phyloP scores from a whole-genome alignment of 2,797 vertebrate species.

The Gymnoscopelus microlampas region DNA sequence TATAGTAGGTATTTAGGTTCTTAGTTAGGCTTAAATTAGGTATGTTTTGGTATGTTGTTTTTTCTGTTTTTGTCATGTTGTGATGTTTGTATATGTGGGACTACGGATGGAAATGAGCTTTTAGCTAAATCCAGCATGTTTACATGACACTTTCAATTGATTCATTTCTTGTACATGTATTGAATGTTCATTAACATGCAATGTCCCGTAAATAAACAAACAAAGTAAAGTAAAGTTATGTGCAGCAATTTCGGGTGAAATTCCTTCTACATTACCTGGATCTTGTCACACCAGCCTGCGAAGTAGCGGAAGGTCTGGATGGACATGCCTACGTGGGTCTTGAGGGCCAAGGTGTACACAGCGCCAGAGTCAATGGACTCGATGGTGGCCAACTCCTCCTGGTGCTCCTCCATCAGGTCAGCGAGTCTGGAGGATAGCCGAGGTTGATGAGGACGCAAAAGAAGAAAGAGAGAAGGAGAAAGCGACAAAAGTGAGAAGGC shows the following conservation, averaged over 20 bases:
- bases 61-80: no score
- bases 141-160: no score
- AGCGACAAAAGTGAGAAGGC: no score
- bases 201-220: no score
- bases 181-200: no score
- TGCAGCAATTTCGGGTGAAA: not conserved
- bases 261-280: slow-evolving; percentile 78
- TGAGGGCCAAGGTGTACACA: slow-evolving; percentile 90
- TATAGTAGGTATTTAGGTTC: no score
- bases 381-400: slow-evolving; percentile 90
- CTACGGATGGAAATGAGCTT: no score
- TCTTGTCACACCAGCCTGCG: slow-evolving; percentile 93
- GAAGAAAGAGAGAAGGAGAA: not conserved
- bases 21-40: no score
- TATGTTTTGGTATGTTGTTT: no score
- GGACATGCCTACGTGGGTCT: slow-evolving; percentile 93
- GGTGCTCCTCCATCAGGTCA: slow-evolving; percentile 89
- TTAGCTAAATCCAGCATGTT: no score
- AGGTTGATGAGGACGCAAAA: not conserved
- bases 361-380: slow-evolving; percentile 89
- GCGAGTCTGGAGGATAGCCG: slow-evolving; percentile 77
- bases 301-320: slow-evolving; percentile 93
- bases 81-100: no score
- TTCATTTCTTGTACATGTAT: no score
- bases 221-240: not conserved